phyloP scores from a whole-genome alignment of 2,888 invertebrate species.

The Caenorhabditis parvicauda region DNA sequence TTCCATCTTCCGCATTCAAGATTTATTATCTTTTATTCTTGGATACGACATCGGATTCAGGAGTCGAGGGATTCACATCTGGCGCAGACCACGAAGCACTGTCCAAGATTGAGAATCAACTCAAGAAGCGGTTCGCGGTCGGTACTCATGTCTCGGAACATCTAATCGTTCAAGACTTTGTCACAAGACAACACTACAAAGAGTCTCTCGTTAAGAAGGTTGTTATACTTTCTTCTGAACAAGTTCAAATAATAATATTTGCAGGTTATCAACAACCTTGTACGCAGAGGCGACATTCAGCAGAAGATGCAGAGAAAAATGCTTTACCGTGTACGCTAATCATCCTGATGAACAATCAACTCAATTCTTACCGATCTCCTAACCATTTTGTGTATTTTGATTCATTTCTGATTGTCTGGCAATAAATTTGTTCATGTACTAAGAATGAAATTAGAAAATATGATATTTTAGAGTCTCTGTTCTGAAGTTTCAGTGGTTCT shows the following conservation, averaged over 20 bases:
- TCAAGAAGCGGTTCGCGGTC: constrained; percentile 72
- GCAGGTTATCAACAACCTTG: constrained; percentile 84
- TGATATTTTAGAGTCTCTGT: too few species aligned
- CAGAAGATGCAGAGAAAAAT: constrained; percentile 94
- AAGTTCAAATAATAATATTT: neutral
- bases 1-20: neutral
- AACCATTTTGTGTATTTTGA: too few species aligned
- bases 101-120: constrained; percentile 84
- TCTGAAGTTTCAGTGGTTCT: too few species aligned
- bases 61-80: constrained; percentile 95
- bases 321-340: constrained; percentile 82
- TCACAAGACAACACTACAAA: constrained; percentile 74
- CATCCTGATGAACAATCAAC: neutral
- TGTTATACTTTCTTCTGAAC: neutral
- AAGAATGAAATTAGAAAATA: too few species aligned
- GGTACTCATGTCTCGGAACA: constrained; percentile 74
- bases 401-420: too few species aligned
- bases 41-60: constrained; percentile 67
- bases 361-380: neutral
- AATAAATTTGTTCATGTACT: too few species aligned
- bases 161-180: constrained; percentile 82
- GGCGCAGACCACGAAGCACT: constrained; percentile 89
- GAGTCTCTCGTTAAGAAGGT: constrained; percentile 79
- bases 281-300: constrained; percentile 89
- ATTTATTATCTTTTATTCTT: too few species aligned